A percentile compares a stretch with the other conserved stretches of the same genome.
These are phyloP conservation scores for Neolamprologus cancellatus DNA, from an alignment of 2,113 vertebrate species.

Conservation along the genomic window DNA sequence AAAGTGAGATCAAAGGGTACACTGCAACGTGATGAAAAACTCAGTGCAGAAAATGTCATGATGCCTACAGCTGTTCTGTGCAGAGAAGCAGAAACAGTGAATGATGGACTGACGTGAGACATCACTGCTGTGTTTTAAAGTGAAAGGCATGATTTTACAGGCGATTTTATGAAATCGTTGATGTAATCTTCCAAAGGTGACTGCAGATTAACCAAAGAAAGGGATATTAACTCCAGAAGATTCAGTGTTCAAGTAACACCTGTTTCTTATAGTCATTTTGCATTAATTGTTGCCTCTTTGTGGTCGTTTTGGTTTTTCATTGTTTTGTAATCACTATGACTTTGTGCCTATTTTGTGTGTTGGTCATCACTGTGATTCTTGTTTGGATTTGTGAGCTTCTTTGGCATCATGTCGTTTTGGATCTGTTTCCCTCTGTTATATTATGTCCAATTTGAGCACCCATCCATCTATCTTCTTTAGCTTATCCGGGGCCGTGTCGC, in stretches of 20 bases:
- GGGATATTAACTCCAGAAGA: background rate
- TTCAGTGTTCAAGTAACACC: background rate
- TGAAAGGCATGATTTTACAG: background rate
- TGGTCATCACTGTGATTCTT: background rate
- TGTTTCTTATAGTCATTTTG: background rate
- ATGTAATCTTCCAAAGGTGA: background rate
- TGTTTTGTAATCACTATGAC: background rate
- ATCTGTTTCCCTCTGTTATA: background rate
- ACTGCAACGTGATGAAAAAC: background rate
- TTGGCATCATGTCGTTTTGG: background rate
- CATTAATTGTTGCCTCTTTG: background rate
- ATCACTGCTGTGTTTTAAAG: background rate
- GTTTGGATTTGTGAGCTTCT: background rate
- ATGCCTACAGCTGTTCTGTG: background rate
- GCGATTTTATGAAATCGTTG: background rate
- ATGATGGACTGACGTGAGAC: background rate
- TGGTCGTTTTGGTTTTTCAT: background rate
- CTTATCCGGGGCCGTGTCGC: rapidly evolving
- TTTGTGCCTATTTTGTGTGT: background rate
- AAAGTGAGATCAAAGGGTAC: background rate
- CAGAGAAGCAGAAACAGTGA: background rate
- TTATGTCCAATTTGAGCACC: background rate
- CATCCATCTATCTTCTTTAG: background rate
- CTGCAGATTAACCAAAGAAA: background rate
- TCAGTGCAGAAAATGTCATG: background rate